Conservation (phyloP, 2,113 vertebrate species). For the Caranx melampygus region DNA sequence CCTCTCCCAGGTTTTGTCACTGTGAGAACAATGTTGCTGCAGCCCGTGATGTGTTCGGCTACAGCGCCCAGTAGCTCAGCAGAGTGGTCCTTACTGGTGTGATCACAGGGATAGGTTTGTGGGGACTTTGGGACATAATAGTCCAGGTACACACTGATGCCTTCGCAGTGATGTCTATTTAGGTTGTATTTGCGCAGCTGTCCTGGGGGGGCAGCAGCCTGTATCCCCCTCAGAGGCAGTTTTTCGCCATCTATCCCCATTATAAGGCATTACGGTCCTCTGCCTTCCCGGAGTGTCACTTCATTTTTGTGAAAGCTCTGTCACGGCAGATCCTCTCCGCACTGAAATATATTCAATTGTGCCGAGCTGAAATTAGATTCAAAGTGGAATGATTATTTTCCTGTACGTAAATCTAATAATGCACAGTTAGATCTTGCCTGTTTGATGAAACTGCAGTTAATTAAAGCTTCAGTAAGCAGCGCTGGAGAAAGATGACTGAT, state of each 20-base stretch:
- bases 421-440: constrained; percentile 10
- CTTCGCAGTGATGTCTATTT: constrained; percentile 38
- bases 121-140: constrained; percentile 4
- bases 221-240: constrained; percentile 41
- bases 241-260: constrained; percentile 61
- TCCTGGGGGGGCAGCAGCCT: constrained; percentile 39
- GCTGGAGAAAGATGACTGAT: too few relatives aligned
- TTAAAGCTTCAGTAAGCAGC: neutral
- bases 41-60: neutral
- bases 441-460: constrained; percentile 37
- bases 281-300: constrained; percentile 54
- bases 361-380: constrained; percentile 40
- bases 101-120: constrained; percentile 11
- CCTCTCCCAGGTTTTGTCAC: neutral
- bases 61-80: neutral
- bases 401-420: constrained; percentile 28
- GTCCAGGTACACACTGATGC: constrained; percentile 23
- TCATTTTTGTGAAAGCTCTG: constrained; percentile 53
- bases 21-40: neutral
- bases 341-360: constrained; percentile 54
- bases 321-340: constrained; percentile 33
- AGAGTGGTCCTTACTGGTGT: constrained; percentile 36
- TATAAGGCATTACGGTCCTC: constrained; percentile 61
- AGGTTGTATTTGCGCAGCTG: constrained; percentile 55
- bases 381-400: constrained; percentile 31